Percentiles rank a stretch among this genome's conserved stretches.
Evolutionary conservation across 2,113 vertebrate species (phyloP).

Genomic region (Morone chrysops): DNA sequence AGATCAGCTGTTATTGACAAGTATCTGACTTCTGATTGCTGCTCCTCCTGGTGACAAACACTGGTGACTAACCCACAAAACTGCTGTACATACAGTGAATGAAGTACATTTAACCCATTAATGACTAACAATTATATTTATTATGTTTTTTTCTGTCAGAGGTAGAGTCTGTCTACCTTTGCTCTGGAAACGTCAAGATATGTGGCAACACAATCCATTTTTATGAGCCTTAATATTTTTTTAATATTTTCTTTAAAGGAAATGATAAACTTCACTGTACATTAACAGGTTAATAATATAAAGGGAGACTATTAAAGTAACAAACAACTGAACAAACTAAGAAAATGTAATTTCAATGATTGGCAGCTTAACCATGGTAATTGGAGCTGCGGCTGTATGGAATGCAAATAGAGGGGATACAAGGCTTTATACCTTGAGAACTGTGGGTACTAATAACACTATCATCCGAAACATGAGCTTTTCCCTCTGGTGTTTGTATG

Average conservation of each 20-base stretch:
- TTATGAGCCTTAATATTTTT: too few relatives aligned
- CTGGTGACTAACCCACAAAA: neutral
- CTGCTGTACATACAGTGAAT: neutral
- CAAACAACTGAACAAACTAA: neutral
- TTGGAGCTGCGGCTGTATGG: neutral
- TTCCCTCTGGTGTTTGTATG: neutral
- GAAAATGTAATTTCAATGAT: neutral
- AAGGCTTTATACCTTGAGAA: neutral
- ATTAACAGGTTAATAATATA: neutral
- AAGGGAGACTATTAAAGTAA: neutral
- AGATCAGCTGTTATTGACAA: slow-evolving; percentile 18
- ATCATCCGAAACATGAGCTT: slow-evolving; percentile 27
- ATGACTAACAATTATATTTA: too few relatives aligned
- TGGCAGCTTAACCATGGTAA: neutral
- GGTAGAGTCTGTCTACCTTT: too few relatives aligned
- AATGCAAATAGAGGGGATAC: neutral
- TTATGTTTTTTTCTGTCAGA: too few relatives aligned
- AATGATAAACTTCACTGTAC: too few relatives aligned
- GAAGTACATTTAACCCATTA: neutral
- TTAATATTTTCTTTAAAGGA: too few relatives aligned
- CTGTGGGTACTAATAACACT: slow-evolving; percentile 6
- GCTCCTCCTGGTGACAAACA: neutral
- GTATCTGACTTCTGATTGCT: neutral
- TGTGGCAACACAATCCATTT: too few relatives aligned
- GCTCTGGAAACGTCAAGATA: too few relatives aligned